These are phyloP conservation scores for Whitmania pigra DNA, from an alignment of 1,140 invertebrate species.

Conservation along the genomic window DNA sequence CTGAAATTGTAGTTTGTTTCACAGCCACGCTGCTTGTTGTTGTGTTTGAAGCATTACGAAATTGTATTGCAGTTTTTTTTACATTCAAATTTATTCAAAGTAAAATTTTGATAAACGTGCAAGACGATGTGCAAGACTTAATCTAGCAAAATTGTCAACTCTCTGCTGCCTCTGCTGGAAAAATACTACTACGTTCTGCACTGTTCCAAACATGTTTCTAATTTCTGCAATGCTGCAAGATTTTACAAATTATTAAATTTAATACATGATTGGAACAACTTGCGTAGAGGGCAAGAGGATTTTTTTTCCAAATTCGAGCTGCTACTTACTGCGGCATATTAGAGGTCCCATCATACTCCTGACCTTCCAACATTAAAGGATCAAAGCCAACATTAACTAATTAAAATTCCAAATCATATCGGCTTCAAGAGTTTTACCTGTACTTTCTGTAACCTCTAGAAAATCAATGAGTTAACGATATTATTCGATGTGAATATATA, in stretches of 20 bases:
- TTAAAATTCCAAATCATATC: constrained; percentile 8
- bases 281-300: background rate
- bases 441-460: background rate
- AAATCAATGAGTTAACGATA: background rate
- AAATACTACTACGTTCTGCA: no score
- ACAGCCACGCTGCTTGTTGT: no score
- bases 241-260: constrained; percentile 1
- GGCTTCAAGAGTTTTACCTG: background rate
- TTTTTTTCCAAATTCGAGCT: background rate
- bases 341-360: background rate
- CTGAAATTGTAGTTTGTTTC: no score
- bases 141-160: no score
- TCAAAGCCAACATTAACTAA: background rate
- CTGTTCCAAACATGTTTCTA: no score
- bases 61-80: no score
- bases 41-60: no score
- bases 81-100: no score
- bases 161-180: no score
- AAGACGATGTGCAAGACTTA: no score
- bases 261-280: background rate
- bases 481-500: background rate
- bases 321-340: background rate
- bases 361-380: background rate
- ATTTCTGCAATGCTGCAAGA: no score
- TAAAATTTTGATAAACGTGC: no score